Evolutionary conservation across 2,888 invertebrate species (phyloP).

Genomic region (Noctuana brunneofusca): DNA sequence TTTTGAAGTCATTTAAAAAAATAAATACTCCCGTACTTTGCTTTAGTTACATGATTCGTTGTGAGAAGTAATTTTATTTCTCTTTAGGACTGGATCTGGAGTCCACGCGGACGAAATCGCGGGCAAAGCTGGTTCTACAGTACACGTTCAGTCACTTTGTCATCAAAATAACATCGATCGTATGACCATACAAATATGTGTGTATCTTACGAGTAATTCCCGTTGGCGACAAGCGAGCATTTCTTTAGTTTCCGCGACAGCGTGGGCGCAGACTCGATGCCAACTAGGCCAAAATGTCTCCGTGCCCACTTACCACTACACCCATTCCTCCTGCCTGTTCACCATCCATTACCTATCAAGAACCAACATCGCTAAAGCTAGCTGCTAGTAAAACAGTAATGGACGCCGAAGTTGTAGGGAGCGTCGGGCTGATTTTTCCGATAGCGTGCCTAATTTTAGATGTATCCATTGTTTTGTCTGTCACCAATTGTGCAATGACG

Average conservation of each 20-base stretch:
- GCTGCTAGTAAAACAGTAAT: slow-evolving; percentile 22
- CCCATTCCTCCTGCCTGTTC: slow-evolving; percentile 37
- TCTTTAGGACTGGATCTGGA: no score
- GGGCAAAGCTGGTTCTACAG: no score
- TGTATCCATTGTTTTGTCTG: slow-evolving; percentile 73
- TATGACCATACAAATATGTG: slow-evolving; percentile 2
- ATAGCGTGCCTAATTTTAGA: slow-evolving; percentile 58
- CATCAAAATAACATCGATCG: slow-evolving; percentile 1
- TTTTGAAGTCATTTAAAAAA: no score
- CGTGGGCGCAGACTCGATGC: slow-evolving; percentile 63
- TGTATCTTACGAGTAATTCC: slow-evolving; percentile 41
- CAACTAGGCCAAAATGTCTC: slow-evolving; percentile 77
- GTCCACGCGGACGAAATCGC: no score
- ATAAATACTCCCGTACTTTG: no score
- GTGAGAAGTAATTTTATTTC: no score
- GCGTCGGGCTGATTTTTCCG: slow-evolving; percentile 49
- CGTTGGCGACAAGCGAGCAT: slow-evolving; percentile 46
- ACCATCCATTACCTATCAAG: slow-evolving; percentile 33
- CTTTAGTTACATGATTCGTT: no score
- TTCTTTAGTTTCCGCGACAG: slow-evolving; percentile 65
- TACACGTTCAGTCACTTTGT: no score
- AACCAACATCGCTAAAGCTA: background rate
- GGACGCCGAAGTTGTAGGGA: slow-evolving; percentile 32
- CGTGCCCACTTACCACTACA: slow-evolving; percentile 47
- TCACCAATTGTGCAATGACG: slow-evolving; percentile 66